Conservation (phyloP, 1,140 invertebrate genomes). For the Nymphalis io region DNA sequence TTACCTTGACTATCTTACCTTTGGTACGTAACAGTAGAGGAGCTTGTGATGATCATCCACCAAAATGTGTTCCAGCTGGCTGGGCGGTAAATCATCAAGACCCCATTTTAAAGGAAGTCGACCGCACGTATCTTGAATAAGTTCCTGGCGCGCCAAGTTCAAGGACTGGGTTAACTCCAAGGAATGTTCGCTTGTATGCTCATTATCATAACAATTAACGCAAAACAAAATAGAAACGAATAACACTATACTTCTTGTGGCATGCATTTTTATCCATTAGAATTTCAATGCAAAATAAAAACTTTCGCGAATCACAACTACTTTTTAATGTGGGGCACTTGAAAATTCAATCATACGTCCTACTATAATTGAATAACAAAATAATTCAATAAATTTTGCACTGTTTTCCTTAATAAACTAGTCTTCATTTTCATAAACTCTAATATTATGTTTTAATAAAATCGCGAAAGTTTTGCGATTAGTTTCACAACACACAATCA, state of each 20-base stretch:
- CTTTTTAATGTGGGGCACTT: slow-evolving; percentile 60
- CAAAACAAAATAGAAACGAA: slow-evolving; percentile 54
- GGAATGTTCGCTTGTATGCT: slow-evolving; percentile 69
- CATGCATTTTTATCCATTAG: slow-evolving; percentile 67
- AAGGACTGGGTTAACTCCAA: slow-evolving; percentile 82
- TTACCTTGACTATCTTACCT: slow-evolving; percentile 83
- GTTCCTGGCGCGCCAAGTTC: slow-evolving; percentile 85
- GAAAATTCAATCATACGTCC: neutral
- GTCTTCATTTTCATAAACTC: slow-evolving; percentile 13
- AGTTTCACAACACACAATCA: slow-evolving; percentile 16
- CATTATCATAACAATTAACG: slow-evolving; percentile 58
- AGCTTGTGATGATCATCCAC: slow-evolving; percentile 91
- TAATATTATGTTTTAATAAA: neutral
- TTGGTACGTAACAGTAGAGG: slow-evolving; percentile 96
- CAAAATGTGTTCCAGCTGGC: slow-evolving; percentile 87
- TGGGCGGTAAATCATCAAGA: slow-evolving; percentile 77
- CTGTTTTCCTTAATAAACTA: slow-evolving; percentile 25
- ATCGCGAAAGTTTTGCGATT: slow-evolving; percentile 10
- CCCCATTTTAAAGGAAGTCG: slow-evolving; percentile 68
- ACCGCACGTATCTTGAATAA: slow-evolving; percentile 85
- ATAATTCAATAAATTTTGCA: neutral
- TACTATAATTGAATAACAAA: slow-evolving; percentile 8
- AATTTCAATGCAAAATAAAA: slow-evolving; percentile 54
- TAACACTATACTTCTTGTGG: slow-evolving; percentile 52
- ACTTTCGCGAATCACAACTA: slow-evolving; percentile 57